Conservation (phyloP, 2,113 vertebrate species). For the Melanerpes formicivorus region DNA sequence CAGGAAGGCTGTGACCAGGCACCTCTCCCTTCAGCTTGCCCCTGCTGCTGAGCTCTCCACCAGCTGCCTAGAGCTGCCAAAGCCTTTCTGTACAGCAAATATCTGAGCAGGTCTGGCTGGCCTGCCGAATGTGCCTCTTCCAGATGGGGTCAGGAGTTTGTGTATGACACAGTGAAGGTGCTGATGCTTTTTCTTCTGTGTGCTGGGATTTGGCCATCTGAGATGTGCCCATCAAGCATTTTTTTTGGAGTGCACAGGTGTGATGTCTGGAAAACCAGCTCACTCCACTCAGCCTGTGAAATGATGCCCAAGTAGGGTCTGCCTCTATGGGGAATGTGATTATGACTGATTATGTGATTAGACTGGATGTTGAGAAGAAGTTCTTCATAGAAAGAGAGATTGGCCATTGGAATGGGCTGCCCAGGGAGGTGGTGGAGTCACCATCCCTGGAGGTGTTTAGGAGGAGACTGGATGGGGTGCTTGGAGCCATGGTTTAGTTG, state of each 20-base stretch:
- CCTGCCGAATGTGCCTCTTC: neutral
- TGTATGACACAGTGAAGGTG: too few relatives aligned
- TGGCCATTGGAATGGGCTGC: too few relatives aligned
- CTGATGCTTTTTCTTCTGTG: neutral
- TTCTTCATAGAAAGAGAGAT: too few relatives aligned
- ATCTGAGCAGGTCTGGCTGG: neutral
- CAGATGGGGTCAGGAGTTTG: neutral
- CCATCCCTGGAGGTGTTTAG: too few relatives aligned
- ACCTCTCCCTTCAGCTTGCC: neutral
- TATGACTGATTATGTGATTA: neutral
- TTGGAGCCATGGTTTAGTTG: too few relatives aligned
- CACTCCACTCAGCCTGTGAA: neutral
- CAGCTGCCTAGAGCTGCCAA: neutral
- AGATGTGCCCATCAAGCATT: neutral
- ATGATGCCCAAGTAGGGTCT: neutral
- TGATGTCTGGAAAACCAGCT: neutral
- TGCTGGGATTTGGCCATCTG: neutral
- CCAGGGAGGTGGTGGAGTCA: too few relatives aligned
- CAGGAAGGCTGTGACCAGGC: neutral
- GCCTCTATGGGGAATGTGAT: fast-evolving
- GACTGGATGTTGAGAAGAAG: too few relatives aligned
- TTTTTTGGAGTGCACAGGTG: neutral
- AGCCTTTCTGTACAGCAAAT: neutral
- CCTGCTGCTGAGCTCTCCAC: neutral
- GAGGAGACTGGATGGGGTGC: too few relatives aligned